Base-by-base conservation (phyloP, 2,113 vertebrate genomes). In the Forbesichthys papilliferus region DNA sequence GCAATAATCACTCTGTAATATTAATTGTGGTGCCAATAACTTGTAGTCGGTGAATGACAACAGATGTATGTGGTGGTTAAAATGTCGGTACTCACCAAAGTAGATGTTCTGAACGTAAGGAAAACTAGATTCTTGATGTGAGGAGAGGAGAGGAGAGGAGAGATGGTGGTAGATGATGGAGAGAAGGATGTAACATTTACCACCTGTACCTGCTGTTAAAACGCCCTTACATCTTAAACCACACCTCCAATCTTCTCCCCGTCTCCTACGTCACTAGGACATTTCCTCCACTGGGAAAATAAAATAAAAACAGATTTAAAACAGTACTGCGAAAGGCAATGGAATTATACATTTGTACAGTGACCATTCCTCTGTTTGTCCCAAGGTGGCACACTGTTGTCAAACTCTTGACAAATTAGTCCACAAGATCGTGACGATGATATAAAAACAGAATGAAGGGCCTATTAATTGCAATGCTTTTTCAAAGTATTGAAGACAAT, bases 51-150 rank as follows among this genome's bases (percentile, higher is more conserved):
- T 0, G 18, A 70, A 47, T 55, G 1, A 63, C 36, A 64, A 2
- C 48, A 71, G 34, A 57, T 64, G 27, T 27, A 27, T 27, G 27
- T 27, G 16, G 34, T 16, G 3, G 48, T 69, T 3, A 11, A 61
- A 9, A 62, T 60, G 65, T 75, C 72, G 2, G 36, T 59, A 88
- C 88, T 88, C 78, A 90, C 82, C 84, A 9, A 53, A 18, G 61
- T 11, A 65, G 79, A 57, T 69, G 53, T 62, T 6, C 12, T 61
- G 46, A 18, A 34, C 53, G 55, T 7, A 14, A 12, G 18, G 34
- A 69, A 61, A 1, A 0, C 0, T 27, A 27, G 4, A 63, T 65
- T 48, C 60, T 55, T 5, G 47, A 48, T 52, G 71, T 69, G 7
- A 13, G 68, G 69, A 9, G 56, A 16, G 66, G 20, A 27, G 11